Base-by-base conservation (phyloP, 2,113 vertebrate species). In the Ammodytes dubius region DNA sequence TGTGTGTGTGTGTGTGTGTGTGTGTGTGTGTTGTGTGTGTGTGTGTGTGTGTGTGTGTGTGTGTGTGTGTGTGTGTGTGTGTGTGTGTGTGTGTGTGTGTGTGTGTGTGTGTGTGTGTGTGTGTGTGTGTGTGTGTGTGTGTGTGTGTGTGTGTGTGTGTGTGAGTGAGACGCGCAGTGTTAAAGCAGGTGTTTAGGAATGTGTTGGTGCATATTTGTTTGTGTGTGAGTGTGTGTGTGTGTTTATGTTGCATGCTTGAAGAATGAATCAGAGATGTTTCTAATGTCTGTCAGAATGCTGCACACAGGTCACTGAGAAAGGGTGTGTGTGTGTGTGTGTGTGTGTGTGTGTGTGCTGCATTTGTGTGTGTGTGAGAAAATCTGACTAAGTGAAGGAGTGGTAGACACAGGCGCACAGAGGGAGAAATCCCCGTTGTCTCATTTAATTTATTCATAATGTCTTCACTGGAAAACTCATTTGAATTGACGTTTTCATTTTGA, bases 61-160 rank as follows among this genome's bases (percentile, higher is more conserved):
- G 19, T 46, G 54, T 70, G 76, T 68, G n/a, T 47, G 42, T 37
- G 47, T 35, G 72, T 54, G 17, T 66, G 92, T 93, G 89, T 79
- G 91, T 72, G 17, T 0, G 43, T 14, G 53, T 39, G 13, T 10
- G 13, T 9, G 59, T 9, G 42, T 9, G n/a, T 7, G 47, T 19
- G 60, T 9, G 67, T 54, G 19, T 35, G n/a, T 39, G 61, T 60
- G n/a, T n/a, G n/a, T n/a, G n/a, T n/a, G n/a, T n/a, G n/a, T n/a
- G n/a, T n/a, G n/a, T n/a, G n/a, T n/a, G n/a, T n/a, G n/a, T n/a
- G n/a, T n/a, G n/a, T n/a, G n/a, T n/a, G n/a, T n/a, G n/a, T n/a
- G n/a, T n/a, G n/a, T n/a, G n/a, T n/a, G n/a, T n/a, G n/a, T n/a
- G 14, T 65, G 35, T 40, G 65, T 56, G 59, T 68, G 58, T 60